These are phyloP conservation scores for Remorina albescens DNA, from an alignment of 2,797 vertebrate genomes.

Conservation along the genomic window DNA sequence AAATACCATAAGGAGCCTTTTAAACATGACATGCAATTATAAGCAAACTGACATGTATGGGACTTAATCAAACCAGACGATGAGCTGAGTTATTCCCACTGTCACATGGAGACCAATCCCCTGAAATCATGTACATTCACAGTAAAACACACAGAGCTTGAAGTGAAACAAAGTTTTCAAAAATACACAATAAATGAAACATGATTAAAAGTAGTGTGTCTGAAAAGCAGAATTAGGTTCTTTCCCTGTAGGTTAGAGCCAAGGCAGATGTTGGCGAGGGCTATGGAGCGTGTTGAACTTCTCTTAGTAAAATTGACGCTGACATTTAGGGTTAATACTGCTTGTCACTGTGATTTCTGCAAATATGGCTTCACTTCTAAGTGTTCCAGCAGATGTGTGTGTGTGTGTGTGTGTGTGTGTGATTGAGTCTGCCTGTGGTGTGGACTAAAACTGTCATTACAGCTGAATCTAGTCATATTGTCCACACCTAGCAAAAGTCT, in stretches of 20 bases:
- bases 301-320: slow-evolving; percentile 67
- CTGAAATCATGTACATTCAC: slow-evolving; percentile 31
- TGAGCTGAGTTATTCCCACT: slow-evolving; percentile 48
- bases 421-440: slow-evolving; percentile 16
- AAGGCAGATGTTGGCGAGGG: slow-evolving; percentile 55
- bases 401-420: slow-evolving; percentile 14
- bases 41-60: slow-evolving; percentile 27
- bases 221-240: slow-evolving; percentile 58
- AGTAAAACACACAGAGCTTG: slow-evolving; percentile 18
- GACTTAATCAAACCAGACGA: slow-evolving; percentile 47
- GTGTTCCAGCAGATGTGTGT: slow-evolving; percentile 64
- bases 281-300: slow-evolving; percentile 45
- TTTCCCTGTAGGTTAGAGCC: slow-evolving; percentile 50
- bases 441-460: slow-evolving; percentile 63
- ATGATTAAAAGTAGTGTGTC: slow-evolving; percentile 47
- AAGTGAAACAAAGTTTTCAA: slow-evolving; percentile 21
- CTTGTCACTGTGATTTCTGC: slow-evolving; percentile 76
- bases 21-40: slow-evolving; percentile 14
- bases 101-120: slow-evolving; percentile 1
- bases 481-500: slow-evolving; percentile 72
- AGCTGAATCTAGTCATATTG: slow-evolving; percentile 63
- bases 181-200: slow-evolving; percentile 47
- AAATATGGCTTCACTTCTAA: slow-evolving; percentile 69
- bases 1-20: neutral
- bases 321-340: slow-evolving; percentile 76